Evolutionary conservation across 2,888 invertebrate species (phyloP).

Genomic region (Pachydiplax longipennis): DNA sequence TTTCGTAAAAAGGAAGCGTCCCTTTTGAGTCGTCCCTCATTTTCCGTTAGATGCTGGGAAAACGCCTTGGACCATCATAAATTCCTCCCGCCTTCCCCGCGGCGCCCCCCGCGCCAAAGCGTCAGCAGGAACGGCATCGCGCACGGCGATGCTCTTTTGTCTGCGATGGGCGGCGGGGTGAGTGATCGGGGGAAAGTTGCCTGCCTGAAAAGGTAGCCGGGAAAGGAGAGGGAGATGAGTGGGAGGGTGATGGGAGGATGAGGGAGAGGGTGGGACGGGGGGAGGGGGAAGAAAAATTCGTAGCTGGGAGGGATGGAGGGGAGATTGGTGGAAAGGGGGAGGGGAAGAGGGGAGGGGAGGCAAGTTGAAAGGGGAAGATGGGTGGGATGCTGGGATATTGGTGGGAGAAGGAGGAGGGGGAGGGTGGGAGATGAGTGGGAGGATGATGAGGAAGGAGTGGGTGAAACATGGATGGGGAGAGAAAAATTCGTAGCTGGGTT

Average conservation of each 20-base stretch:
- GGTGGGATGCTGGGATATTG: too few species aligned
- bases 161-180: not conserved
- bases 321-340: too few species aligned
- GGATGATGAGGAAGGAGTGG: too few species aligned
- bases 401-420: not conserved
- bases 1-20: not conserved
- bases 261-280: too few species aligned
- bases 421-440: not conserved
- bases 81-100: not conserved
- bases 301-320: too few species aligned
- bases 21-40: not conserved
- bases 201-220: not conserved
- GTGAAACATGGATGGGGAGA: too few species aligned
- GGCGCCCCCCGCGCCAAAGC: not conserved
- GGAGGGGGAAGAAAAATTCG: too few species aligned
- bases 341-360: too few species aligned
- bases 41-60: not conserved
- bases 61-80: not conserved
- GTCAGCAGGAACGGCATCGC: not conserved
- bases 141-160: not conserved
- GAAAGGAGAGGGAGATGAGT: not conserved
- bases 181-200: not conserved
- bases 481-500: too few species aligned
- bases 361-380: too few species aligned
- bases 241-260: too few species aligned